Conservation (phyloP, 1,140 invertebrate species). For the Nasonia vitripennis region DNA sequence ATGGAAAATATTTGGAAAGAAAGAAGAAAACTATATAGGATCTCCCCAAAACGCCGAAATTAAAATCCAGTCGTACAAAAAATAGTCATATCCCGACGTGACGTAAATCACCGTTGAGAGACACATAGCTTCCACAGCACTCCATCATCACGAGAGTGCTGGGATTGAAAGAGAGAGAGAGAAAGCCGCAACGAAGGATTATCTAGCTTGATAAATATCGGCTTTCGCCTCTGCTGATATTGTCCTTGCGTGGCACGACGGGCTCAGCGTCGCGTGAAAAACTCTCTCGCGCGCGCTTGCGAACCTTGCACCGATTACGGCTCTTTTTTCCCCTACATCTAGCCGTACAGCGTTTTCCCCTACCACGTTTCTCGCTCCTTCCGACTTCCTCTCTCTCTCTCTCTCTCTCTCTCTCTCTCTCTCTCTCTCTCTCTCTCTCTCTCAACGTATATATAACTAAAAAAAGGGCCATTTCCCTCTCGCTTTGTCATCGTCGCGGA, state of each 20-base stretch:
- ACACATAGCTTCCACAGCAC: not conserved
- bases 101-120: too few relatives aligned
- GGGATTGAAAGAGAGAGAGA: not conserved
- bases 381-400: not conserved
- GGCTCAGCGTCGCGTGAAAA: conserved; percentile 63
- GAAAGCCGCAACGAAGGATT: not conserved
- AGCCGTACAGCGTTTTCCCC: not conserved
- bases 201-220: conserved; percentile 18
- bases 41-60: too few relatives aligned
- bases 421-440: too few relatives aligned
- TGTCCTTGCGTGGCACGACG: conserved; percentile 50
- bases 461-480: not conserved
- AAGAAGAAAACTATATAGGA: too few relatives aligned
- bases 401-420: too few relatives aligned
- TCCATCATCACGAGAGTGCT: not conserved
- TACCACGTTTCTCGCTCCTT: not conserved
- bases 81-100: too few relatives aligned
- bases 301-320: conserved; percentile 28
- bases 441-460: not conserved
- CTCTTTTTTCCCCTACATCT: not conserved
- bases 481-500: not conserved
- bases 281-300: conserved; percentile 34
- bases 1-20: too few relatives aligned
- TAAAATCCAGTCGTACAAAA: not conserved
- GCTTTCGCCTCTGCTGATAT: not conserved